phyloP scores from a whole-genome alignment of 1,140 invertebrate species.

The Augochlora pura region DNA sequence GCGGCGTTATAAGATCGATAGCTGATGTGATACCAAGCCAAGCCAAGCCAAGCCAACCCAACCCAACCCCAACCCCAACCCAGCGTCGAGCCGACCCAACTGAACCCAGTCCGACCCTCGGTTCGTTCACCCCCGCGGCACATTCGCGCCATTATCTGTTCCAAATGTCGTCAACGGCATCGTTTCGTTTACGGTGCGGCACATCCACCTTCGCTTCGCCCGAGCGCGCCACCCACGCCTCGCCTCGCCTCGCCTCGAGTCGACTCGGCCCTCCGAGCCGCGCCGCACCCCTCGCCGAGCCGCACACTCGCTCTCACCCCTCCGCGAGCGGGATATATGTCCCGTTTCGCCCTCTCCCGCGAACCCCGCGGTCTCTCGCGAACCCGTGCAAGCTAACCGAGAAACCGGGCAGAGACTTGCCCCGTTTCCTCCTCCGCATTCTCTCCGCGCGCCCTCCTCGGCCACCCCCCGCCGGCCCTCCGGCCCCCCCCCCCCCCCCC shows the following conservation, averaged over 20 bases:
- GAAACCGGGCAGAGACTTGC: constrained; percentile 41
- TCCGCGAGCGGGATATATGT: constrained; percentile 42
- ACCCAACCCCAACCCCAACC: constrained; percentile 5
- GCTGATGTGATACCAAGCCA: constrained; percentile 76
- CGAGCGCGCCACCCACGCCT: constrained; percentile 34
- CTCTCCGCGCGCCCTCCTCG: constrained; percentile 5
- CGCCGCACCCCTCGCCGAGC: not conserved
- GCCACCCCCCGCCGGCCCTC: not conserved
- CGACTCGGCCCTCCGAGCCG: too few species aligned
- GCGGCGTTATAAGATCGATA: constrained; percentile 77
- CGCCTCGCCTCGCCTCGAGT: not conserved
- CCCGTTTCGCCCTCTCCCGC: constrained; percentile 9
- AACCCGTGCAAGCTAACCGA: constrained; percentile 41
- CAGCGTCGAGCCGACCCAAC: constrained; percentile 47
- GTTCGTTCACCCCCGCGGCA: constrained; percentile 79
- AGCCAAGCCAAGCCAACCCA: constrained; percentile 58
- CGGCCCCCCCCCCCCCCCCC: not conserved
- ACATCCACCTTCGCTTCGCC: constrained; percentile 54
- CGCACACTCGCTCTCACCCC: constrained; percentile 17
- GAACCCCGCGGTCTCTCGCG: constrained; percentile 43
- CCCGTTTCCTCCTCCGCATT: constrained; percentile 40
- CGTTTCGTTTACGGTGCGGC: constrained; percentile 76
- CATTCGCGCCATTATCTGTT: constrained; percentile 80
- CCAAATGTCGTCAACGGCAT: constrained; percentile 79
- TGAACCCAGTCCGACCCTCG: constrained; percentile 72